A percentile compares a stretch with the other conserved stretches of the same genome.
Evolutionary conservation across 2,888 invertebrate genomes (phyloP).

Genomic region (Tetramorium bicarinatum): DNA sequence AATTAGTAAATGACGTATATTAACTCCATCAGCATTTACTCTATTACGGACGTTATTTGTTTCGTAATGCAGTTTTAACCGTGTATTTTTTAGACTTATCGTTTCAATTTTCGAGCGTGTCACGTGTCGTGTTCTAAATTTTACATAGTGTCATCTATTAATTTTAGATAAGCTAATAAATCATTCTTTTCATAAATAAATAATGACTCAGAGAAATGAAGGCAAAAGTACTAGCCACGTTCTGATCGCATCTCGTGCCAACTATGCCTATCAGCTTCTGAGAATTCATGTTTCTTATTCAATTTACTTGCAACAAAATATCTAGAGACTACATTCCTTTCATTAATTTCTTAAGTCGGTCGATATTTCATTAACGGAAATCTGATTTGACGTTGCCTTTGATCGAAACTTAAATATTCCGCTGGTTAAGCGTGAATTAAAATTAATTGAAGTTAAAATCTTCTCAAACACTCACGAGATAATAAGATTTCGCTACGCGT

Average conservation of each 20-base stretch:
- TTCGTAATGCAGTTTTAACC: not conserved
- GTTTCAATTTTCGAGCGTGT: not conserved
- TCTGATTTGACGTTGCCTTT: not conserved
- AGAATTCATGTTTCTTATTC: conserved; percentile 10
- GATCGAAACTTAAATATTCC: conserved; percentile 11
- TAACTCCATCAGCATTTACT: not conserved
- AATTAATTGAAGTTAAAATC: conserved; percentile 19
- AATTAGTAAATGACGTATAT: conserved; percentile 17
- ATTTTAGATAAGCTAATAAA: not conserved
- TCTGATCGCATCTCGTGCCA: not conserved
- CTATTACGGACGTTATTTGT: not conserved
- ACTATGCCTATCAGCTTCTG: not conserved
- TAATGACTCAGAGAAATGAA: not conserved
- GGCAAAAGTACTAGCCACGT: not conserved
- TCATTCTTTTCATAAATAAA: not conserved
- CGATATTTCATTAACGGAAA: conserved; percentile 14
- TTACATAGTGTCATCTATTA: not conserved
- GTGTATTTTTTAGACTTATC: not conserved
- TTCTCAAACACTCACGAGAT: not conserved
- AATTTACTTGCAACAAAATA: not conserved
- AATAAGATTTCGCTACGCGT: not conserved
- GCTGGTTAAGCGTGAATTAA: not conserved
- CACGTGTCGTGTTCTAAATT: not conserved
- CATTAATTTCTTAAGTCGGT: not conserved
- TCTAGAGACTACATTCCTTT: not conserved